Conservation (phyloP, 2,797 vertebrate species). For the Typhlichthys eigenmanni region DNA sequence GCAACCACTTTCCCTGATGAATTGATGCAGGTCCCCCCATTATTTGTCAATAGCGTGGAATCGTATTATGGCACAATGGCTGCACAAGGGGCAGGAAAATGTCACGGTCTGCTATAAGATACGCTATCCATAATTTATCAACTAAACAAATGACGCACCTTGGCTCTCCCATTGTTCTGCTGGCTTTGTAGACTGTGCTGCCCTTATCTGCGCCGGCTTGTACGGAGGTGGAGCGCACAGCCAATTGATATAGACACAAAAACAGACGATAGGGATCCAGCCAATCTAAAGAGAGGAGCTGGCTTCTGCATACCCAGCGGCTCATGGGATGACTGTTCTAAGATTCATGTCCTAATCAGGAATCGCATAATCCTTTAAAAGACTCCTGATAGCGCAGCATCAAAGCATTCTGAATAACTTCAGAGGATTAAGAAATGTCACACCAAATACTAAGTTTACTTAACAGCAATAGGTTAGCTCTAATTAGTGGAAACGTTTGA, state of each 20-base stretch:
- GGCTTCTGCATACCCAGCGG: constrained; percentile 3
- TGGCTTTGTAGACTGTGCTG: constrained; percentile 5
- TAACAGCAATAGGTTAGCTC: not conserved
- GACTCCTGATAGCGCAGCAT: constrained; percentile 3
- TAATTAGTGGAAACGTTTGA: constrained; percentile 8
- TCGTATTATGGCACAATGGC: constrained; percentile 16
- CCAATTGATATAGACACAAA: constrained; percentile 17
- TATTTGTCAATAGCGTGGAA: constrained; percentile 22
- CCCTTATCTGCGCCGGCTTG: constrained; percentile 40
- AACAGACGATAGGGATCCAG: constrained; percentile 32
- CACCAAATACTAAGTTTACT: constrained; percentile 7
- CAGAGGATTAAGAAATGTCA: not conserved
- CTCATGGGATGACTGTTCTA: not conserved
- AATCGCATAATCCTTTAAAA: constrained; percentile 9
- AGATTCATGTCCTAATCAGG: constrained; percentile 2
- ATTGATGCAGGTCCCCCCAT: constrained; percentile 10
- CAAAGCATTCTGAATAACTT: not conserved
- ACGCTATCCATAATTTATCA: constrained; percentile 50
- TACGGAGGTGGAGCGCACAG: constrained; percentile 30
- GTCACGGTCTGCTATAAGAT: constrained; percentile 40
- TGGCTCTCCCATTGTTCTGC: constrained; percentile 46
- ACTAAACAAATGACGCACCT: constrained; percentile 48
- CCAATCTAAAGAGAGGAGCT: constrained; percentile 13
- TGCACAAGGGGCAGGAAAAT: constrained; percentile 39
- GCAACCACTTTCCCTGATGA: constrained; percentile 4